Conservation (phyloP, 2,888 invertebrate species). For the Acronicta aceris region DNA sequence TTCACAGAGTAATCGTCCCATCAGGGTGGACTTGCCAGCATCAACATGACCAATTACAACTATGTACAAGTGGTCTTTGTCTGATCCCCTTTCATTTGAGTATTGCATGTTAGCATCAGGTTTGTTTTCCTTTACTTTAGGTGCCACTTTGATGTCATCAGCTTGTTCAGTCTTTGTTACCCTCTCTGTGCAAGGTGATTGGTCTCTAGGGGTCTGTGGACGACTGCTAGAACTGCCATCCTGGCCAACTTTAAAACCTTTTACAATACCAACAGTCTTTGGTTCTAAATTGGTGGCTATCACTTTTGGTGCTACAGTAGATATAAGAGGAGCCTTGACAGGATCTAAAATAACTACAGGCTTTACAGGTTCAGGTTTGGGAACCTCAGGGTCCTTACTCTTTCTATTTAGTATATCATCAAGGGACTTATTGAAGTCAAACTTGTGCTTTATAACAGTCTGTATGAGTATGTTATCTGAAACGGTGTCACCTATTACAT, state of each 20-base stretch:
- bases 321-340: slow-evolving; percentile 69
- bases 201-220: slow-evolving; percentile 90
- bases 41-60: slow-evolving; percentile 99
- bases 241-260: slow-evolving; percentile 89
- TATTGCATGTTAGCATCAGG: slow-evolving; percentile 90
- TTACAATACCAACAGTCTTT: slow-evolving; percentile 78
- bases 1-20: slow-evolving; percentile 97
- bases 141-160: slow-evolving; percentile 79
- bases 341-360: slow-evolving; percentile 68
- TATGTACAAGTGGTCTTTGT: slow-evolving; percentile 96
- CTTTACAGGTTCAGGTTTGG: slow-evolving; percentile 59
- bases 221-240: slow-evolving; percentile 67
- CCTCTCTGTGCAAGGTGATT: slow-evolving; percentile 92
- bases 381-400: slow-evolving; percentile 59
- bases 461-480: slow-evolving; percentile 93
- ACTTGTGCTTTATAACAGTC: slow-evolving; percentile 92
- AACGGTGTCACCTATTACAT: slow-evolving; percentile 93
- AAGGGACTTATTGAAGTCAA: slow-evolving; percentile 92
- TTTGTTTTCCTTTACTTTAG: slow-evolving; percentile 88
- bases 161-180: slow-evolving; percentile 74
- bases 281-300: slow-evolving; percentile 83
- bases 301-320: slow-evolving; percentile 73
- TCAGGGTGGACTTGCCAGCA: slow-evolving; percentile 98
- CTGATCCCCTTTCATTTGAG: slow-evolving; percentile 92
- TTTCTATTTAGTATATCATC: slow-evolving; percentile 91